These are phyloP conservation scores for Sciurus niger DNA, from an alignment of 2,113 vertebrate species.

Conservation along the genomic window DNA sequence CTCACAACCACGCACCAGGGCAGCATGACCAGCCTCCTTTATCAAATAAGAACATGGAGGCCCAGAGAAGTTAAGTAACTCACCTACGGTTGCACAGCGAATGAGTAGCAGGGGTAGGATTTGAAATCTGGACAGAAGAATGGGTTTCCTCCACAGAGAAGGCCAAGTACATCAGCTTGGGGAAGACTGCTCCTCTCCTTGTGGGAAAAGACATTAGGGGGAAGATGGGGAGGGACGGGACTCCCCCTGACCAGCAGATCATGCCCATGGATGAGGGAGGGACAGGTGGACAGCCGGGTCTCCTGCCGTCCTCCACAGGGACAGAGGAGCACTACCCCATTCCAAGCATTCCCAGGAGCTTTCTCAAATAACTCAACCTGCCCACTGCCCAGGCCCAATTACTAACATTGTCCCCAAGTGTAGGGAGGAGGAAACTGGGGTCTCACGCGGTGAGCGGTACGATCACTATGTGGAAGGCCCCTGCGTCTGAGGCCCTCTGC, in stretches of 20 bases:
- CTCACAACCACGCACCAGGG: not conserved
- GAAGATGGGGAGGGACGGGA: not conserved
- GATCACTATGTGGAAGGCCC: not conserved
- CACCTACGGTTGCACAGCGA: not conserved
- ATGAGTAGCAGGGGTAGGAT: not conserved
- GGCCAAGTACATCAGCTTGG: not conserved
- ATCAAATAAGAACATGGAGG: not conserved
- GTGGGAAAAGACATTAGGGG: not conserved
- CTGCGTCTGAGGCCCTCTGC: accelerated
- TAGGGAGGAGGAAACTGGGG: not conserved
- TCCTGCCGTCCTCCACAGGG: not conserved
- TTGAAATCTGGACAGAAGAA: not conserved
- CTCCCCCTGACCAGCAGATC: not conserved
- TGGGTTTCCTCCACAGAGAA: not conserved
- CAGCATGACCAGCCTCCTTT: not conserved
- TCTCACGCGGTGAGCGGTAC: too few species aligned
- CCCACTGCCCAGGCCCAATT: not conserved
- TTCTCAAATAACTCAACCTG: not conserved
- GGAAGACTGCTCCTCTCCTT: not conserved
- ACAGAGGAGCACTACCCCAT: not conserved
- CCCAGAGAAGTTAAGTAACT: not conserved
- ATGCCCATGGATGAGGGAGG: not conserved
- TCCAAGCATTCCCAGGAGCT: not conserved
- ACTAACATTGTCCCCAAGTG: not conserved
- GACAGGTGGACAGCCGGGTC: not conserved